phyloP scores from a whole-genome alignment of 1,140 invertebrate genomes.

The Anastrepha obliqua region DNA sequence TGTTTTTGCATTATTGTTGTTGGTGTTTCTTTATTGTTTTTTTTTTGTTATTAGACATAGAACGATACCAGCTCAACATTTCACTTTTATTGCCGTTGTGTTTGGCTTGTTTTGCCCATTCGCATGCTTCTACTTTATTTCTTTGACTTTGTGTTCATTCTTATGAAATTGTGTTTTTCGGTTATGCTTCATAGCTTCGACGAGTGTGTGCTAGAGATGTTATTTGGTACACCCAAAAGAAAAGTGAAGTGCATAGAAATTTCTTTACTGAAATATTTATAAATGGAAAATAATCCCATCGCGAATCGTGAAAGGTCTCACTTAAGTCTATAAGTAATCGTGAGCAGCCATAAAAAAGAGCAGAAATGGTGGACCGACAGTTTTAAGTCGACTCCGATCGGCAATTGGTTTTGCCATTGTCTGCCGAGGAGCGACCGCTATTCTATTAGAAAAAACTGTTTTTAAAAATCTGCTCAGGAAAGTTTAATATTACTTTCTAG shows the following conservation, averaged over 20 bases:
- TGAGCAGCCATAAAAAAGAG: no score
- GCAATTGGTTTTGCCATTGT: no score
- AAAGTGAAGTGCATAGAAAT: background rate
- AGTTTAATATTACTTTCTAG: no score
- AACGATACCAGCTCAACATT: background rate
- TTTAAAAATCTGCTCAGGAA: no score
- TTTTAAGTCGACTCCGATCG: no score
- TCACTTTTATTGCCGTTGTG: background rate
- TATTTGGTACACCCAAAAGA: background rate
- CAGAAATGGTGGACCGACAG: no score
- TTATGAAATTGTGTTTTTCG: background rate
- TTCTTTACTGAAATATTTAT: no score
- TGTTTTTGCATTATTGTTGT: background rate
- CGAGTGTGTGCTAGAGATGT: background rate
- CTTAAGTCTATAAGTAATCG: no score
- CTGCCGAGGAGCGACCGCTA: no score
- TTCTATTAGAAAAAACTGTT: no score
- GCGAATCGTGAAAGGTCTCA: no score
- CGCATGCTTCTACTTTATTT: background rate
- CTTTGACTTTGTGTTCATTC: background rate
- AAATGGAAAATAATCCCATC: no score
- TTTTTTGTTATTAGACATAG: background rate
- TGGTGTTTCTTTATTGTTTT: background rate
- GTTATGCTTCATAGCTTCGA: background rate
- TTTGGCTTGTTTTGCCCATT: background rate